Evolutionary conservation across 2,113 vertebrate species (phyloP).

Genomic region (Ursus arctos): DNA sequence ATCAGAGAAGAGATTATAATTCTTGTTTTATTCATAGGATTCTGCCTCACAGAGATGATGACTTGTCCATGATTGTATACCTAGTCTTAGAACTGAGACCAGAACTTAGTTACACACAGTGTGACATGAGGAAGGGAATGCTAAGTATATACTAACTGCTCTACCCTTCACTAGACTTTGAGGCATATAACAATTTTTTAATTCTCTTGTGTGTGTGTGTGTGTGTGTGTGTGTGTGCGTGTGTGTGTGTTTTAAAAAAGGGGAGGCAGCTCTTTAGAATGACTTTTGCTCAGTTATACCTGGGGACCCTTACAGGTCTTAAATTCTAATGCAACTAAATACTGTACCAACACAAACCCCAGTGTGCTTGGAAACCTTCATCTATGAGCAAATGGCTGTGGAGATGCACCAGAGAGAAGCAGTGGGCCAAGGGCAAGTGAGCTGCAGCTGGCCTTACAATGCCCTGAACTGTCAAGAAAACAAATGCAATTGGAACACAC

Average conservation of each 20-base stretch:
- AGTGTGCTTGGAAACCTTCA: slow-evolving; percentile 30
- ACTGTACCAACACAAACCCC: neutral
- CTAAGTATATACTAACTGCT: neutral
- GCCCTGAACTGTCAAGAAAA: slow-evolving; percentile 59
- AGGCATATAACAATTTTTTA: neutral
- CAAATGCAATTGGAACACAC: neutral
- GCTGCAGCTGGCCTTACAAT: neutral
- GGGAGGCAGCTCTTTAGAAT: neutral
- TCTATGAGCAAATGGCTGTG: neutral
- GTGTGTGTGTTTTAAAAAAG: neutral
- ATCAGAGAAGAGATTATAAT: neutral
- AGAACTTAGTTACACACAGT: neutral
- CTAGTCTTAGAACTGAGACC: neutral
- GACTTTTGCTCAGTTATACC: neutral
- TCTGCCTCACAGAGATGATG: neutral
- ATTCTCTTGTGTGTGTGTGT: neutral
- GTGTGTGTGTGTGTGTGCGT: neutral
- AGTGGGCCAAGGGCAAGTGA: neutral
- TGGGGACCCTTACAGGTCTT: neutral
- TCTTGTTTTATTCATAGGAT: neutral
- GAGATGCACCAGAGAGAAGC: slow-evolving; percentile 29
- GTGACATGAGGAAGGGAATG: neutral
- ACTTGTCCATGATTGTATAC: neutral
- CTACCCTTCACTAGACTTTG: neutral
- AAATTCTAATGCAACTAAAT: slow-evolving; percentile 1